Conservation (phyloP, 2,888 invertebrate species). For the Branchipolynoe longqiensis region DNA sequence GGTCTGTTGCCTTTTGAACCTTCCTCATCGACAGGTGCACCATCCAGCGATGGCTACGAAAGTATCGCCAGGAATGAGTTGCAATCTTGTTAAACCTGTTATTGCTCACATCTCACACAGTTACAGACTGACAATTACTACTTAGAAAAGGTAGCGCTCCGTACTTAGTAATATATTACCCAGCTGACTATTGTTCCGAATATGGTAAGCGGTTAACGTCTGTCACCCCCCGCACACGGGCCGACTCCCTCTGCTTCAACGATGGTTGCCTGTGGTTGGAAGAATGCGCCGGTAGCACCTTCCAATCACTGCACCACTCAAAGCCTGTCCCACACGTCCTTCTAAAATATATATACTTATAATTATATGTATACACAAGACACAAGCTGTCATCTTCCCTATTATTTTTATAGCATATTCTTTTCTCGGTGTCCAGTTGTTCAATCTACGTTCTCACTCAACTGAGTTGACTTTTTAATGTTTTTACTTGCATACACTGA, state of each 20-base stretch:
- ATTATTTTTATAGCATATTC: conserved; percentile 33
- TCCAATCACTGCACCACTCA: conserved; percentile 41
- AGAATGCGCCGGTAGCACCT: conserved; percentile 48
- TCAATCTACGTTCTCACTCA: neutral
- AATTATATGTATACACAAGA: neutral
- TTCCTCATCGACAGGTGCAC: conserved; percentile 42
- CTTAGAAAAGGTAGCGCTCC: neutral
- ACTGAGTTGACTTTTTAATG: conserved; percentile 50
- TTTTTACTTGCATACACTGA: conserved; percentile 14
- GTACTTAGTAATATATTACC: neutral
- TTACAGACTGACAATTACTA: neutral
- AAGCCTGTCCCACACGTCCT: conserved; percentile 20
- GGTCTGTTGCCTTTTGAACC: conserved; percentile 53
- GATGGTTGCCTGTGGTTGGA: conserved; percentile 1
- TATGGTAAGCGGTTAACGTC: neutral
- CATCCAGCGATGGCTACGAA: neutral
- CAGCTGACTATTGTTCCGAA: neutral
- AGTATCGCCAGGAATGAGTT: conserved; percentile 11
- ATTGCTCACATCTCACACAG: conserved; percentile 23
- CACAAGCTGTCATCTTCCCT: neutral
- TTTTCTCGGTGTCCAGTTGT: conserved; percentile 11
- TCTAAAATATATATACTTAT: conserved; percentile 40
- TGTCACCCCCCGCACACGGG: neutral
- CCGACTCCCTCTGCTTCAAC: neutral
- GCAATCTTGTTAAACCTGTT: conserved; percentile 38